These are phyloP conservation scores for Conus betulinus DNA, from an alignment of 1,140 invertebrate species.

Conservation along the genomic window DNA sequence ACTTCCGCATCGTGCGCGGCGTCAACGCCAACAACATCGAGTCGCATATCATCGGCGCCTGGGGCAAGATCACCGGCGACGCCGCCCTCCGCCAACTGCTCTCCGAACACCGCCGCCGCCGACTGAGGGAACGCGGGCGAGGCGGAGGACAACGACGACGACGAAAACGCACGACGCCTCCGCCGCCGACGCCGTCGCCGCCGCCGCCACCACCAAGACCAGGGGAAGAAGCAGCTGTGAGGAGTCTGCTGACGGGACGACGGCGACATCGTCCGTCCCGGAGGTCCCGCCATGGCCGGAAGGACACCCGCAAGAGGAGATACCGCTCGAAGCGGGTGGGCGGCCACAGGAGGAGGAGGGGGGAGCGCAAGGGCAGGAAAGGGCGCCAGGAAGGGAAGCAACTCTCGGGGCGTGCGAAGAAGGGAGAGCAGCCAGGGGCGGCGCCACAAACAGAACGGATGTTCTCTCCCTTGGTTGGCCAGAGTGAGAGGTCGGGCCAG, in stretches of 20 bases:
- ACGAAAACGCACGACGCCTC: not conserved
- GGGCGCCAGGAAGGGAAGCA: not conserved
- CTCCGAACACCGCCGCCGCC: constrained; percentile 20
- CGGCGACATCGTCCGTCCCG: constrained; percentile 33
- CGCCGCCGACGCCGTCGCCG: not conserved
- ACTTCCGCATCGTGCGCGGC: constrained; percentile 69
- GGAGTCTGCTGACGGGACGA: constrained; percentile 20
- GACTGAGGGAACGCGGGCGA: constrained; percentile 9
- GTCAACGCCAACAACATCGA: constrained; percentile 68
- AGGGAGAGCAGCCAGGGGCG: no score
- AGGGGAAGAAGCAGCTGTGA: constrained; percentile 30
- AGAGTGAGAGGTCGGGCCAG: no score
- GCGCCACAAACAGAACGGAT: constrained; percentile 1
- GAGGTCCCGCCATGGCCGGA: constrained; percentile 34
- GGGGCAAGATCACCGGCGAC: constrained; percentile 51
- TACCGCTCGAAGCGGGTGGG: not conserved
- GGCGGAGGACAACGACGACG: not conserved
- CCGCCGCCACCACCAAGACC: not conserved
- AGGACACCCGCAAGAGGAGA: constrained; percentile 23
- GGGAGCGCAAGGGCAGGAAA: not conserved
- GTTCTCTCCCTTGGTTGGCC: not conserved
- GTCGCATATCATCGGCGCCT: constrained; percentile 65
- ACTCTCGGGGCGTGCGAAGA: no score
- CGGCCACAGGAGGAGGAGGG: not conserved
- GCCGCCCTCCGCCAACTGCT: constrained; percentile 31